Percentiles rank a stretch among this genome's conserved stretches.
These are phyloP conservation scores for Thymelicus sylvestris DNA, from an alignment of 2,888 invertebrate genomes.

Conservation along the genomic window DNA sequence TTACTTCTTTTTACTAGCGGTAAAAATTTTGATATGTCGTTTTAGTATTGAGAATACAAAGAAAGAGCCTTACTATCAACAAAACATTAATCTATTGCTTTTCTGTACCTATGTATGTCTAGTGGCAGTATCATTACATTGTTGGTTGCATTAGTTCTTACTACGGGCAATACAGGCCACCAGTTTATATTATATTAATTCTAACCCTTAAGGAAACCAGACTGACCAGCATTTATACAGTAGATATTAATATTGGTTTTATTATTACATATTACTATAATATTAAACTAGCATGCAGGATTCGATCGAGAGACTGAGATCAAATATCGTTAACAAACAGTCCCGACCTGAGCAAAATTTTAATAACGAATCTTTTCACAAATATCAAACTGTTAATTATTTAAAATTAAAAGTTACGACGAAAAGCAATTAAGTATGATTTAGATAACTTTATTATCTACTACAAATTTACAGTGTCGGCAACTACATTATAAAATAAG, in stretches of 20 bases:
- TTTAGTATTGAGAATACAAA: slow-evolving; percentile 25
- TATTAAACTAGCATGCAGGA: slow-evolving; percentile 33
- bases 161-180: slow-evolving; percentile 32
- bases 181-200: slow-evolving; percentile 26
- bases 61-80: background rate
- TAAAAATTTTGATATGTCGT: slow-evolving; percentile 27
- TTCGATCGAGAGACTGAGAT: slow-evolving; percentile 46
- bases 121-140: slow-evolving; percentile 24
- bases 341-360: slow-evolving; percentile 40
- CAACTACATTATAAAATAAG: slow-evolving; percentile 68
- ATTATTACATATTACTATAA: slow-evolving; percentile 18
- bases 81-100: slow-evolving; percentile 5
- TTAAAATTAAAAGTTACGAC: slow-evolving; percentile 36
- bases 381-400: slow-evolving; percentile 19
- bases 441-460: slow-evolving; percentile 56
- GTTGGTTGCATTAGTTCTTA: slow-evolving; percentile 3
- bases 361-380: slow-evolving; percentile 21
- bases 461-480: slow-evolving; percentile 70
- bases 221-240: slow-evolving; percentile 37
- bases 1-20: slow-evolving; percentile 5
- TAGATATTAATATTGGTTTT: slow-evolving; percentile 23
- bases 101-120: slow-evolving; percentile 13
- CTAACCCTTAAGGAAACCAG: slow-evolving; percentile 30
- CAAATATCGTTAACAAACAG: slow-evolving; percentile 43
- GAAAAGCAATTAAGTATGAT: slow-evolving; percentile 56